phyloP scores from a whole-genome alignment of 2,797 vertebrate species.

The Kryptopterus vitreolus region DNA sequence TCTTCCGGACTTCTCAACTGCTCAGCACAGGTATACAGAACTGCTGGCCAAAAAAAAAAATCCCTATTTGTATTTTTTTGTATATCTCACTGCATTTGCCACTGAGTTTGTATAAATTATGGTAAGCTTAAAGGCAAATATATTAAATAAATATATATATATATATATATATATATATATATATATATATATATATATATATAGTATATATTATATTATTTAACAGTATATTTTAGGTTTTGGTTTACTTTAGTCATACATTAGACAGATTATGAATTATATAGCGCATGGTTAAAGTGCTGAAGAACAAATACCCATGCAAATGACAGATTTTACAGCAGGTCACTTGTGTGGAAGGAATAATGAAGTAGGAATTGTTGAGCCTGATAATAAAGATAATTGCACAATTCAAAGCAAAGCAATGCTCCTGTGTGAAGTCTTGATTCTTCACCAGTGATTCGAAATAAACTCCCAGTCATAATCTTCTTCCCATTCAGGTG shows the following conservation, averaged over 20 bases:
- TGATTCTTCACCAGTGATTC: not conserved
- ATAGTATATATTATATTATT: too few species aligned
- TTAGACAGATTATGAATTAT: not conserved
- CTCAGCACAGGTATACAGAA: slow-evolving; percentile 84
- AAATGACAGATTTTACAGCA: not conserved
- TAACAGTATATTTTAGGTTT: not conserved
- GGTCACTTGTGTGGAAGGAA: not conserved
- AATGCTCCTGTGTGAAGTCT: not conserved
- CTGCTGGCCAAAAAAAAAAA: not conserved
- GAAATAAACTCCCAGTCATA: not conserved
- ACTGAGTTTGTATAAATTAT: not conserved
- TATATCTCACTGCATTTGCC: not conserved
- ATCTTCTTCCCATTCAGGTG: slow-evolving; percentile 72
- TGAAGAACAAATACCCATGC: not conserved
- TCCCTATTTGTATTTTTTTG: not conserved
- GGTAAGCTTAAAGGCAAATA: too few species aligned
- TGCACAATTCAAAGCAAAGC: not conserved
- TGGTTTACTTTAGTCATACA: not conserved
- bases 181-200: too few species aligned
- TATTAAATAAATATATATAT: too few species aligned
- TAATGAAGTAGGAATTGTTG: not conserved
- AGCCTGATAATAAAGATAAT: slow-evolving; percentile 3
- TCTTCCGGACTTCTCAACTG: slow-evolving; percentile 95
- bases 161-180: too few species aligned
- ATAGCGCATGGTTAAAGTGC: not conserved